These are phyloP conservation scores for Cheilosia soror DNA, from an alignment of 2,888 invertebrate species.

Conservation along the genomic window DNA sequence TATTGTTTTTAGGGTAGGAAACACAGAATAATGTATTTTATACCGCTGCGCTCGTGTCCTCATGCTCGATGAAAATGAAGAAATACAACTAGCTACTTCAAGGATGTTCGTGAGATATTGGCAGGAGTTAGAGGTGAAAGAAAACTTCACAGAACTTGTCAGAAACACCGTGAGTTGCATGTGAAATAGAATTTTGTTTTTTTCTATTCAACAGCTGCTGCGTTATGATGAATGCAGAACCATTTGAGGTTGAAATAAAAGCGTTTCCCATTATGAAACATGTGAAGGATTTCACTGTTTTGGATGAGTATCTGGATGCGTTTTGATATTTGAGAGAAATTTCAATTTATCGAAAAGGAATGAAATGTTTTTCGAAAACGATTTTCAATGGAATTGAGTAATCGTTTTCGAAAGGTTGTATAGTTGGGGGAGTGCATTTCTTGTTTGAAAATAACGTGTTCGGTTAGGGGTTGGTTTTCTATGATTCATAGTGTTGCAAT, in stretches of 20 bases:
- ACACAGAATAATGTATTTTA: conserved; percentile 27
- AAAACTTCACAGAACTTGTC: neutral
- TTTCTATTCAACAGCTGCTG: conserved; percentile 23
- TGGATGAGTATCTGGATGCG: neutral
- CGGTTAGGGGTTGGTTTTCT: too few relatives aligned
- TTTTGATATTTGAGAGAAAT: neutral
- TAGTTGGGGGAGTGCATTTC: neutral
- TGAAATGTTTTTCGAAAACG: neutral
- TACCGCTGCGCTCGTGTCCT: neutral
- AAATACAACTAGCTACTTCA: conserved; percentile 12
- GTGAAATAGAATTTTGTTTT: conserved; percentile 29
- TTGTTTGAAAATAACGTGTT: neutral
- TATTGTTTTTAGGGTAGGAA: neutral
- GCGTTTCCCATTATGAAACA: neutral
- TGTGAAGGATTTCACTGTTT: neutral
- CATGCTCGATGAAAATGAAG: neutral
- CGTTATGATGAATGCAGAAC: conserved; percentile 9
- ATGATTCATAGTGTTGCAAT: too few relatives aligned
- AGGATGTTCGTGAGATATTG: conserved; percentile 12
- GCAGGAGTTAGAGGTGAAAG: neutral
- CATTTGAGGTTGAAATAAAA: conserved; percentile 11
- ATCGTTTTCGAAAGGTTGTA: neutral
- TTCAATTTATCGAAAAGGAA: neutral
- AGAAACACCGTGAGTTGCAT: conserved; percentile 1
- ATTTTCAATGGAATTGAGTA: neutral